Conservation (phyloP, 2,797 vertebrate genomes). For the Sebastes nivosus region DNA sequence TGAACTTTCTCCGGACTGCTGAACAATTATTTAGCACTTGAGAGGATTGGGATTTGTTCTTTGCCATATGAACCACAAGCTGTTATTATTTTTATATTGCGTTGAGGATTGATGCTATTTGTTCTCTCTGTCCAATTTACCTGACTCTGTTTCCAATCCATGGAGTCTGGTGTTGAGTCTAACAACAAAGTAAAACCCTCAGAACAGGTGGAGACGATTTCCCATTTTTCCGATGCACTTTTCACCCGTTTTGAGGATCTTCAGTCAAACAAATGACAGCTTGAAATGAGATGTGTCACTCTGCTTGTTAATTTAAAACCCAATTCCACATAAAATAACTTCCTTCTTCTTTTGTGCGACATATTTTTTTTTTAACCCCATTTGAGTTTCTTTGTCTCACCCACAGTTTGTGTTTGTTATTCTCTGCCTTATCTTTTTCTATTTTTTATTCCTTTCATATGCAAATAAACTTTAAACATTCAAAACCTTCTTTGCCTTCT, state of each 20-base stretch:
- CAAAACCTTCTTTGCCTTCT: not conserved
- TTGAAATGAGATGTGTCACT: not conserved
- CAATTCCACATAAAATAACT: not conserved
- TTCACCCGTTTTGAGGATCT: not conserved
- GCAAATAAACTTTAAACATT: conserved; percentile 13
- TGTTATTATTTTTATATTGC: not conserved
- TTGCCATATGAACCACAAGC: not conserved
- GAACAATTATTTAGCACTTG: conserved; percentile 16
- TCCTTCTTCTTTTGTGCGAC: not conserved
- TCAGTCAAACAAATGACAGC: not conserved
- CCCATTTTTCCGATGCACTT: not conserved
- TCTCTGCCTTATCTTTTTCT: not conserved
- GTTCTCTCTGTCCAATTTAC: not conserved
- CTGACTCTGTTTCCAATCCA: not conserved
- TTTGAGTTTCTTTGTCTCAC: not conserved
- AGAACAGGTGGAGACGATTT: not conserved
- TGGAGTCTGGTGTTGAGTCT: not conserved
- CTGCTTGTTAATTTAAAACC: not conserved
- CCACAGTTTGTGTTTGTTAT: not conserved
- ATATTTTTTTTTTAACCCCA: not conserved
- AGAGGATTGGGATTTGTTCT: conserved; percentile 23
- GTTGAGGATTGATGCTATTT: not conserved
- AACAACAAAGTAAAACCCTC: not conserved
- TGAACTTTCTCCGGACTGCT: conserved; percentile 24
- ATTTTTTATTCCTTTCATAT: conserved; percentile 14